Evolutionary conservation across 1,140 invertebrate genomes (phyloP).

Genomic region (Subanguina moxae): DNA sequence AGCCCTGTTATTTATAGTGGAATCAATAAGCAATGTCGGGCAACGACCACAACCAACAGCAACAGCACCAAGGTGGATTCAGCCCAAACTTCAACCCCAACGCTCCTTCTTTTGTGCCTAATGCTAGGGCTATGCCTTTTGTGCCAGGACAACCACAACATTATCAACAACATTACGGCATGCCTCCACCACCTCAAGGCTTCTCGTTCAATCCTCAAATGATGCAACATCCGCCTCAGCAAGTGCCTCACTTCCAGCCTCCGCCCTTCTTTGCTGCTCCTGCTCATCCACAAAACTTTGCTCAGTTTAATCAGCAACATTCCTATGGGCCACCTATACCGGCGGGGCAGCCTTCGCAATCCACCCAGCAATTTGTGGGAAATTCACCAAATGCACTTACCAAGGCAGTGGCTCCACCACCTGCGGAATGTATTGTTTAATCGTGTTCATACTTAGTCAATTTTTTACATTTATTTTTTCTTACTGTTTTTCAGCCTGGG

Average conservation of each 20-base stretch:
- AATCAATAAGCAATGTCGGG: background rate
- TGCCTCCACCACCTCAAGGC: constrained; percentile 8
- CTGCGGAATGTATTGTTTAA: constrained; percentile 3
- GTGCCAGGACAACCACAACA: constrained; percentile 37
- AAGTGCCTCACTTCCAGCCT: constrained; percentile 3
- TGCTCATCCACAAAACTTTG: constrained; percentile 11
- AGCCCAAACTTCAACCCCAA: constrained; percentile 42
- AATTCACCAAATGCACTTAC: background rate
- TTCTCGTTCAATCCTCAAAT: constrained; percentile 13
- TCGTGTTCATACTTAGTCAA: background rate
- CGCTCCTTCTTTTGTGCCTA: constrained; percentile 45
- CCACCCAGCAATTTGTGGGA: constrained; percentile 5
- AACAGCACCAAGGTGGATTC: background rate
- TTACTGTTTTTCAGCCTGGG: background rate
- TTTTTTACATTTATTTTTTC: no score
- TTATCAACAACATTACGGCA: constrained; percentile 9
- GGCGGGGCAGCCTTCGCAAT: background rate
- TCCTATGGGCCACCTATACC: background rate
- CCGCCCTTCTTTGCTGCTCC: constrained; percentile 13
- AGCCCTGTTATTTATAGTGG: no score
- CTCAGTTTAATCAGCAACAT: constrained; percentile 1
- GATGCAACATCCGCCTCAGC: constrained; percentile 2
- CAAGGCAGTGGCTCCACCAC: background rate
- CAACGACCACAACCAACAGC: background rate
- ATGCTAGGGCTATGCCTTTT: constrained; percentile 44